Conservation (phyloP, 2,888 invertebrate genomes). For the Ennomos erosarius region DNA sequence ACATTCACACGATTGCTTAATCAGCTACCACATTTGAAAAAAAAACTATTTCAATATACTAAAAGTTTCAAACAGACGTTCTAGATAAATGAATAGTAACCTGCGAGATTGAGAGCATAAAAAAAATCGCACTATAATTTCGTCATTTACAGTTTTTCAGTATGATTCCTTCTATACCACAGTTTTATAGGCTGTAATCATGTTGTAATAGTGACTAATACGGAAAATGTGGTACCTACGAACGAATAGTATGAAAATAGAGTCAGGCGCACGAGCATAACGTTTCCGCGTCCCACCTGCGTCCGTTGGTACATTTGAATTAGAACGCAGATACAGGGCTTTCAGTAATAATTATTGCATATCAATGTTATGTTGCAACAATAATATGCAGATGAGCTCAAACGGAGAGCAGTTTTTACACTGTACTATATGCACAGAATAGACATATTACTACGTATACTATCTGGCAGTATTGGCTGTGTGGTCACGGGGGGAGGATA, state of each 20-base stretch:
- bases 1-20: not conserved
- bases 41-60: no score
- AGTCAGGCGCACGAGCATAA: slow-evolving; percentile 50
- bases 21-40: no score
- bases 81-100: no score
- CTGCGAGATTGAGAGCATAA: no score
- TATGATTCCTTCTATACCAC: not conserved
- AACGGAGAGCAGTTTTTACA: no score
- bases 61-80: no score
- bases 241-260: slow-evolving; percentile 68
- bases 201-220: slow-evolving; percentile 5
- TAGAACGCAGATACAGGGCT: slow-evolving; percentile 11
- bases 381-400: not conserved
- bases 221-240: slow-evolving; percentile 1
- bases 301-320: slow-evolving; percentile 2
- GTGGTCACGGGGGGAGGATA: no score
- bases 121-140: no score
- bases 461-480: no score
- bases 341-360: not conserved
- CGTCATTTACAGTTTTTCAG: no score
- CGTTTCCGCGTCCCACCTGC: slow-evolving; percentile 58
- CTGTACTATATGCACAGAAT: no score
- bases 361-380: slow-evolving; percentile 8
- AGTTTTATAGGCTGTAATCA: not conserved
- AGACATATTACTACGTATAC: no score